These are phyloP conservation scores for Cephalopachus bancanus DNA, from an alignment of 2,797 vertebrate species.

Conservation along the genomic window DNA sequence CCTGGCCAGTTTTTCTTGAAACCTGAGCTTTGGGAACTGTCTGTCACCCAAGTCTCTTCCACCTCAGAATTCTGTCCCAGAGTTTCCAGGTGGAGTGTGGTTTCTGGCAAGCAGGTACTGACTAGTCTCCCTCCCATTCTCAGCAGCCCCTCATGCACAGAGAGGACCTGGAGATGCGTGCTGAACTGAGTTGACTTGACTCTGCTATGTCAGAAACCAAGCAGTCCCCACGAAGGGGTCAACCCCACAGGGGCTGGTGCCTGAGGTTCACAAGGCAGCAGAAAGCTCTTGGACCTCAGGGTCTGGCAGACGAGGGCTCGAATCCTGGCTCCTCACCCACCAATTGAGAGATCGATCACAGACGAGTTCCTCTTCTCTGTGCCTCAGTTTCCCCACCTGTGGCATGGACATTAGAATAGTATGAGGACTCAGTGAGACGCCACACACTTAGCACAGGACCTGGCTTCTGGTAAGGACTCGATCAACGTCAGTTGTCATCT, in stretches of 20 bases:
- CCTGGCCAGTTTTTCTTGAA: neutral
- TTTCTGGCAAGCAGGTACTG: neutral
- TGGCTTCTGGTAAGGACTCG: rapidly evolving
- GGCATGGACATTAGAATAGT: neutral
- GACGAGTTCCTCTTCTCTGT: neutral
- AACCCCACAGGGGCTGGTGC: neutral
- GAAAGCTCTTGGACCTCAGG: too few species aligned
- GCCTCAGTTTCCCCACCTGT: neutral
- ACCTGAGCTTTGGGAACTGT: neutral
- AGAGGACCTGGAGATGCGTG: rapidly evolving
- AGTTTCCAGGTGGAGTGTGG: rapidly evolving
- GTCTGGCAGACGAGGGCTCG: neutral
- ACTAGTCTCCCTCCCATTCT: too few species aligned
- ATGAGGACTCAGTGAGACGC: neutral
- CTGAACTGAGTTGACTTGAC: rapidly evolving
- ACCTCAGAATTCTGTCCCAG: neutral
- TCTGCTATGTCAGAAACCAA: neutral
- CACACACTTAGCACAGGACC: rapidly evolving
- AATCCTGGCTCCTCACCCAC: neutral
- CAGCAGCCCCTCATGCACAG: rapidly evolving
- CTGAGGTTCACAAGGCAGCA: rapidly evolving
- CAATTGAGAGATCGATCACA: rapidly evolving
- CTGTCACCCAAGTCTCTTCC: neutral
- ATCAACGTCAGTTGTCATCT: rapidly evolving
- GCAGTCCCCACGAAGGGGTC: rapidly evolving